Conservation (phyloP, 2,888 invertebrate genomes). For the Eurytoma adleriae region DNA sequence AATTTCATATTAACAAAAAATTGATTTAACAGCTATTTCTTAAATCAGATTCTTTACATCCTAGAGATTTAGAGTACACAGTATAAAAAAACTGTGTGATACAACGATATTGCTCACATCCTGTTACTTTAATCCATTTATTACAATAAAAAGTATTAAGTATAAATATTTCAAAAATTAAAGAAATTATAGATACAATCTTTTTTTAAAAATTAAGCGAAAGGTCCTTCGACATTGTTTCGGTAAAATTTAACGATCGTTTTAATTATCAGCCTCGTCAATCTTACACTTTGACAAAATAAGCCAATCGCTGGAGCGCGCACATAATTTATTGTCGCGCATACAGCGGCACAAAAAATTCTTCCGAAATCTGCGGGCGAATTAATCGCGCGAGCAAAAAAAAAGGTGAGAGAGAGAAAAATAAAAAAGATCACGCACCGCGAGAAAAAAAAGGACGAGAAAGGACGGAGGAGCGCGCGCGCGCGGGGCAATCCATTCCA, state of each 20-base stretch:
- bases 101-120: too few species aligned
- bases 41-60: too few species aligned
- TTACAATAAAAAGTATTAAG: too few species aligned
- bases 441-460: conserved; percentile 41
- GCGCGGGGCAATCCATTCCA: conserved; percentile 49
- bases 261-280: conserved; percentile 6
- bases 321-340: conserved; percentile 27
- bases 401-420: conserved; percentile 24
- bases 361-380: conserved; percentile 13
- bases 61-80: too few species aligned
- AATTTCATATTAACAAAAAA: too few species aligned
- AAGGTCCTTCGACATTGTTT: conserved; percentile 5
- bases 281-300: conserved; percentile 7
- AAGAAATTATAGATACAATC: too few species aligned
- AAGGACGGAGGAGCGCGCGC: conserved; percentile 10
- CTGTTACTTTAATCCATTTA: too few species aligned
- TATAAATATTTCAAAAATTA: too few species aligned
- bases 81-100: too few species aligned
- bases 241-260: conserved; percentile 1
- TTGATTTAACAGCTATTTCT: too few species aligned
- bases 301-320: not conserved
- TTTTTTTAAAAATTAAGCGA: too few species aligned
- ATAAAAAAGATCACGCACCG: too few species aligned
- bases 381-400: conserved; percentile 30
- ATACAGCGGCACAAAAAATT: not conserved